These are phyloP conservation scores for Augochlorella aurata DNA, from an alignment of 2,888 invertebrate genomes.

Conservation along the genomic window DNA sequence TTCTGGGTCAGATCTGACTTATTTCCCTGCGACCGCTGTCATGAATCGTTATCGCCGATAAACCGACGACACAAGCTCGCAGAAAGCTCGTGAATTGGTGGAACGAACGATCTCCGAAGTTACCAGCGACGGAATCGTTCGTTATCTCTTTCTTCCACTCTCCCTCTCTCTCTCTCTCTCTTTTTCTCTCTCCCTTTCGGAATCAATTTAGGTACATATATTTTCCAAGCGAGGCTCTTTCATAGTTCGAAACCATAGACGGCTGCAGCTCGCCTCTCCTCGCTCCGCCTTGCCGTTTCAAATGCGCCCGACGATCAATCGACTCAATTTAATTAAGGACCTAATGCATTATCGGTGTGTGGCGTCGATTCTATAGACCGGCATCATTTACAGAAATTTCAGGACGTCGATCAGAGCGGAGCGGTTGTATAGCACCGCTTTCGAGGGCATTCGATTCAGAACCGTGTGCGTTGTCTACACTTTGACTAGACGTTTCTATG, in stretches of 20 bases:
- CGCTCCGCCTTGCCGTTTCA: constrained; percentile 14
- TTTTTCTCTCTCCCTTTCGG: not conserved
- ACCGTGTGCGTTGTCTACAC: not conserved
- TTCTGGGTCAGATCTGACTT: too few species aligned
- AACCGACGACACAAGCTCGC: not conserved
- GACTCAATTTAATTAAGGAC: constrained; percentile 48
- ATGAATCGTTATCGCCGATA: not conserved
- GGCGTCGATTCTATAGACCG: constrained; percentile 14
- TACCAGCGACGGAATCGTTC: not conserved
- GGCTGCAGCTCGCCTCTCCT: not conserved
- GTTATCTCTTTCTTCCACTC: not conserved
- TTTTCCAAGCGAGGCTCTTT: not conserved
- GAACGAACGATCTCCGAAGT: not conserved
- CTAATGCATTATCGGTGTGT: constrained; percentile 34
- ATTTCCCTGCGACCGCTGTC: too few species aligned
- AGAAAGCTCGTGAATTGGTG: not conserved
- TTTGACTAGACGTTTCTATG: constrained; percentile 3
- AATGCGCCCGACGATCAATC: constrained; percentile 38
- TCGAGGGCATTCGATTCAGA: constrained; percentile 10
- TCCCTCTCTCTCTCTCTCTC: too few species aligned
- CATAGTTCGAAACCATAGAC: constrained; percentile 3
- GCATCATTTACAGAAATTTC: constrained; percentile 38
- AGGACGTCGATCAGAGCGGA: constrained; percentile 23
- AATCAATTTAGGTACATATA: not conserved
- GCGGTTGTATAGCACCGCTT: not conserved